Percentiles rank a stretch among this genome's conserved stretches.
phyloP scores from a whole-genome alignment of 2,113 vertebrate genomes.

The Lycocorax pyrrhopterus region DNA sequence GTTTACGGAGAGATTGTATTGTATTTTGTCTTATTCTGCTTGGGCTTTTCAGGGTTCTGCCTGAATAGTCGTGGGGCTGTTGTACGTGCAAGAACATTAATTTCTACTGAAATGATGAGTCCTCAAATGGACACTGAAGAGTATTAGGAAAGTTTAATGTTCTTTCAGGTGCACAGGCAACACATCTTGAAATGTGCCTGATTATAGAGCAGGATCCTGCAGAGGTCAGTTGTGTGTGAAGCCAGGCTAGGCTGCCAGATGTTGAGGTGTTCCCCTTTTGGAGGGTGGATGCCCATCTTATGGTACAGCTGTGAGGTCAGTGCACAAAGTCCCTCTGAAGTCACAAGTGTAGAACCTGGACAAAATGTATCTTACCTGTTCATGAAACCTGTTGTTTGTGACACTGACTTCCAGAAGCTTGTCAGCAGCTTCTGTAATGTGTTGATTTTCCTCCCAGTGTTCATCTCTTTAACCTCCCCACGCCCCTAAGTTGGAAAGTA shows the following conservation, averaged over 20 bases:
- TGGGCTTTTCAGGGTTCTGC: background rate
- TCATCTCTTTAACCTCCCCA: background rate
- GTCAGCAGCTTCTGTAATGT: background rate
- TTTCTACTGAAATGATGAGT: background rate
- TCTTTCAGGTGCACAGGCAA: background rate
- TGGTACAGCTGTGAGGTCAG: background rate
- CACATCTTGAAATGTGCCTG: background rate
- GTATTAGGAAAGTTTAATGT: background rate
- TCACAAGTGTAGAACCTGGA: background rate
- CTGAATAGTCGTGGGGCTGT: background rate
- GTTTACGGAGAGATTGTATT: background rate
- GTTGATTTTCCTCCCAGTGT: background rate
- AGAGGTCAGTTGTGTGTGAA: background rate
- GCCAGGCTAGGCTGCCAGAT: background rate
- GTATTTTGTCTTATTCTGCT: background rate
- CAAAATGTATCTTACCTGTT: background rate
- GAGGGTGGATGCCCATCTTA: background rate
- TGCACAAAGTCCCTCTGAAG: background rate
- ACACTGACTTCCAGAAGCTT: background rate
- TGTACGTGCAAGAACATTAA: background rate
- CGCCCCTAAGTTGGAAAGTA: rapidly evolving
- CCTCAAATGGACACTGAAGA: background rate
- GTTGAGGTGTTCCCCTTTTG: background rate
- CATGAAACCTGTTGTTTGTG: background rate
- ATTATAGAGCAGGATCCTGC: background rate